phyloP scores from a whole-genome alignment of 2,113 vertebrate species.

The Thinocorus orbignyianus region DNA sequence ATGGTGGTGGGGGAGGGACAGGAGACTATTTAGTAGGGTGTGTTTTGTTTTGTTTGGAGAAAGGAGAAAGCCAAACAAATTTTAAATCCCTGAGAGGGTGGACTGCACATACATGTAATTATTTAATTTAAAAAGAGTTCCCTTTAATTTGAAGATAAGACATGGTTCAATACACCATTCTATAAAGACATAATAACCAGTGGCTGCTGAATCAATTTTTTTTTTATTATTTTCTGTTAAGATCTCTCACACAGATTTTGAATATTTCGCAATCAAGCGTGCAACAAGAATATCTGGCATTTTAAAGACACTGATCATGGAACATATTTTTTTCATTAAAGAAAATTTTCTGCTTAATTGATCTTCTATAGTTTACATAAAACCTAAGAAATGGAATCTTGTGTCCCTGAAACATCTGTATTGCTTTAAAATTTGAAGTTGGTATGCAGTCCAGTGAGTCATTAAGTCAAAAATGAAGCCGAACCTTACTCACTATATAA shows the following conservation, averaged over 20 bases:
- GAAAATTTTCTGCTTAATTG: not conserved
- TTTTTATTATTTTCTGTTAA: not conserved
- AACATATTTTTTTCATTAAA: not conserved
- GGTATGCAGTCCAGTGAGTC: not conserved
- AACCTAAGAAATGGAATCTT: not conserved
- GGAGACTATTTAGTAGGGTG: not conserved
- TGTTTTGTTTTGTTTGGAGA: not conserved
- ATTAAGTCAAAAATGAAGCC: not conserved
- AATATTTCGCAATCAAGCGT: not conserved
- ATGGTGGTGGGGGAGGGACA: accelerated
- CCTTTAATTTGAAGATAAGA: not conserved
- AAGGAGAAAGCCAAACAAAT: not conserved
- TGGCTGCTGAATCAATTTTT: not conserved
- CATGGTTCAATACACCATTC: not conserved
- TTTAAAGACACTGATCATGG: not conserved
- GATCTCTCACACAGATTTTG: not conserved
- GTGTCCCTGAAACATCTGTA: not conserved
- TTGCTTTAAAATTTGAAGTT: not conserved
- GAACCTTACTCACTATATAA: not conserved
- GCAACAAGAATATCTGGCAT: not conserved
- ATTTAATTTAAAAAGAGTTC: not conserved
- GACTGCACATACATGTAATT: not conserved
- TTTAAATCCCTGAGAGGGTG: not conserved
- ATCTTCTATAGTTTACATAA: not conserved
- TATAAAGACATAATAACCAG: not conserved